These are phyloP conservation scores for Hyphantria cunea DNA, from an alignment of 1,140 invertebrate species.

Conservation along the genomic window DNA sequence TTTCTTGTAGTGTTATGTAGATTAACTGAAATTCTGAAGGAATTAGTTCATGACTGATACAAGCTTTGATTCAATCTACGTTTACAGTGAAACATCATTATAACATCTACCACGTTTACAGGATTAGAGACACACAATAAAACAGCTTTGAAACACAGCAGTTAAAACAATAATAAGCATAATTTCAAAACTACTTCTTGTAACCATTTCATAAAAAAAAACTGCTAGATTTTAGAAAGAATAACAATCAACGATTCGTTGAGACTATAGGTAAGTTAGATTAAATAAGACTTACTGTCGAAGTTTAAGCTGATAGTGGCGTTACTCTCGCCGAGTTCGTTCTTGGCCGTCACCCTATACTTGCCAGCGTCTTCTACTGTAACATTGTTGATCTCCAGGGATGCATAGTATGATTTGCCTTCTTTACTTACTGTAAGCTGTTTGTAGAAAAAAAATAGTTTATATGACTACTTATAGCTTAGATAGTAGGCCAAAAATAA, in stretches of 20 bases:
- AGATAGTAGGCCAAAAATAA: too few relatives aligned
- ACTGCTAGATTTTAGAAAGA: not conserved
- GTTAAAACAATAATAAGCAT: constrained; percentile 39
- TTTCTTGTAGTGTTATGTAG: constrained; percentile 53
- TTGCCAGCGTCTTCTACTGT: constrained; percentile 98
- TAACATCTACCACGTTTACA: constrained; percentile 45
- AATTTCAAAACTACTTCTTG: constrained; percentile 11
- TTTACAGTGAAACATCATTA: constrained; percentile 43
- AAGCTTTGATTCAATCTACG: constrained; percentile 73
- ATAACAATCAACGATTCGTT: too few relatives aligned
- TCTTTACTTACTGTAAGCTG: constrained; percentile 94
- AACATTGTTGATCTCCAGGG: constrained; percentile 95
- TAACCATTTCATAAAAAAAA: not conserved
- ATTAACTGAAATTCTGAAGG: constrained; percentile 51
- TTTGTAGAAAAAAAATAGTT: constrained; percentile 45
- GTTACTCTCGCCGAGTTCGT: constrained; percentile 97
- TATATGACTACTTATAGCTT: too few relatives aligned
- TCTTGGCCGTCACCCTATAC: constrained; percentile 97
- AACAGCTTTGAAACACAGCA: constrained; percentile 23
- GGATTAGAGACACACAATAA: constrained; percentile 52
- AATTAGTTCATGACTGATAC: constrained; percentile 70
- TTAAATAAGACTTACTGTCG: constrained; percentile 92
- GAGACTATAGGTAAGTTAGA: not conserved
- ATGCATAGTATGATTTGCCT: constrained; percentile 95
- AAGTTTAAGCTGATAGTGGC: constrained; percentile 98